A percentile compares a stretch with the other conserved stretches of the same genome.
These are phyloP conservation scores for Megaleporinus macrocephalus DNA, from an alignment of 2,113 vertebrate genomes.

Conservation along the genomic window DNA sequence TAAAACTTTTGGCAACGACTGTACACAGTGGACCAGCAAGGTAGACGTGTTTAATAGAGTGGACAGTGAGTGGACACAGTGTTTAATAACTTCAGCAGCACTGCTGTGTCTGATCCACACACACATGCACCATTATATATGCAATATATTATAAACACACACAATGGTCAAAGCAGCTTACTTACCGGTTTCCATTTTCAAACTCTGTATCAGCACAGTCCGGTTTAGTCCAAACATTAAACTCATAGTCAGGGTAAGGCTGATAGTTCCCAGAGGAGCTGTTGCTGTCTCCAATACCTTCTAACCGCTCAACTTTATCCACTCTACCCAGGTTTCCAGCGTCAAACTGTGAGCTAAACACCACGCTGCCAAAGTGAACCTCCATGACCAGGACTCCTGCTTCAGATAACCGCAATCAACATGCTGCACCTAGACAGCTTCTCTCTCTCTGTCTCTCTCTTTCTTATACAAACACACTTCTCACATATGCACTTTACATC, in stretches of 20 bases:
- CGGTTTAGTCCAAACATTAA: conserved; percentile 93
- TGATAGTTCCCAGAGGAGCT: conserved; percentile 53
- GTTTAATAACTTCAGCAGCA: no score
- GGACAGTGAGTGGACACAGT: no score
- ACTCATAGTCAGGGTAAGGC: conserved; percentile 85
- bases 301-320: conserved; percentile 80
- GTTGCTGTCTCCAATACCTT: conserved; percentile 53
- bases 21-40: no score
- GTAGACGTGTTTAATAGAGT: no score
- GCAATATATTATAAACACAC: no score
- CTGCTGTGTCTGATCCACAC: no score
- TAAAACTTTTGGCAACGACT: no score
- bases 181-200: conserved; percentile 93
- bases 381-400: conserved; percentile 73
- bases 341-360: conserved; percentile 94
- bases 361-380: conserved; percentile 81
- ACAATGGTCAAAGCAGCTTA: background rate
- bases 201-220: conserved; percentile 91
- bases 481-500: conserved; percentile 37
- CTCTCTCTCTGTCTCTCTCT: conserved; percentile 49
- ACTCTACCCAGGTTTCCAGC: conserved; percentile 91
- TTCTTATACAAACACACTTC: conserved; percentile 47
- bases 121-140: no score
- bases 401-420: conserved; percentile 27
- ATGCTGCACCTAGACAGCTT: conserved; percentile 17